Percentiles rank a stretch among this genome's conserved stretches.
Evolutionary conservation across 2,888 invertebrate species (phyloP).

Genomic region (Coelogynopora nodosa): DNA sequence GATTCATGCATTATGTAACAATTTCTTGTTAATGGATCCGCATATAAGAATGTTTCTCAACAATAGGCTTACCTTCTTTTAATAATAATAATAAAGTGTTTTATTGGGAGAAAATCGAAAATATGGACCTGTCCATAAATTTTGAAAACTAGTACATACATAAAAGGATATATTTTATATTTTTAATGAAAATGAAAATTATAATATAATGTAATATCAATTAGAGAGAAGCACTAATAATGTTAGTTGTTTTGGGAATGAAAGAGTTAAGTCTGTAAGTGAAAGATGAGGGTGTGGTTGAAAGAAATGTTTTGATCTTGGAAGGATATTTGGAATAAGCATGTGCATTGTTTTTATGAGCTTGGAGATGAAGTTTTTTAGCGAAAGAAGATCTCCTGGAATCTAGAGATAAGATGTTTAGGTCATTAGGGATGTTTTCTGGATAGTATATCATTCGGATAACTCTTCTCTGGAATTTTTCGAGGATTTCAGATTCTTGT

Average conservation of each 20-base stretch:
- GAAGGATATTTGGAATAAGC: not conserved
- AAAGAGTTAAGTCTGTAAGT: conserved; percentile 7
- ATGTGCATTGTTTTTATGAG: not conserved
- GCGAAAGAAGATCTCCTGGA: conserved; percentile 7
- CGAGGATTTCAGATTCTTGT: not conserved
- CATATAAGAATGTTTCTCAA: too few species aligned
- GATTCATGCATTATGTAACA: too few species aligned
- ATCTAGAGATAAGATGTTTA: not conserved
- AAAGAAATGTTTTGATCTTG: conserved; percentile 19
- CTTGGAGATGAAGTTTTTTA: not conserved
- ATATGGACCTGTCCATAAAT: not conserved
- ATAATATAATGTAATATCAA: too few species aligned
- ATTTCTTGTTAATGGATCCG: too few species aligned
- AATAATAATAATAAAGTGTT: conserved; percentile 18
- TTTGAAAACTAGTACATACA: not conserved
- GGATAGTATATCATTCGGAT: conserved; percentile 6
- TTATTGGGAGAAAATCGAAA: not conserved
- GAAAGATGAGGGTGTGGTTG: conserved; percentile 6
- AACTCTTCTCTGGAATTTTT: not conserved
- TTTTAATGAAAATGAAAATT: too few species aligned
- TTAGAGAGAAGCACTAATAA: not conserved
- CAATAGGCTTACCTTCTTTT: too few species aligned
- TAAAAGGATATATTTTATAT: not conserved
- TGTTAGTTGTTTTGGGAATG: conserved; percentile 11
- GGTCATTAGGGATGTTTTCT: conserved; percentile 13